A percentile compares a stretch with the other conserved stretches of the same genome.
phyloP scores from a whole-genome alignment of 2,888 invertebrate genomes.

The Tenthredo mesomela region DNA sequence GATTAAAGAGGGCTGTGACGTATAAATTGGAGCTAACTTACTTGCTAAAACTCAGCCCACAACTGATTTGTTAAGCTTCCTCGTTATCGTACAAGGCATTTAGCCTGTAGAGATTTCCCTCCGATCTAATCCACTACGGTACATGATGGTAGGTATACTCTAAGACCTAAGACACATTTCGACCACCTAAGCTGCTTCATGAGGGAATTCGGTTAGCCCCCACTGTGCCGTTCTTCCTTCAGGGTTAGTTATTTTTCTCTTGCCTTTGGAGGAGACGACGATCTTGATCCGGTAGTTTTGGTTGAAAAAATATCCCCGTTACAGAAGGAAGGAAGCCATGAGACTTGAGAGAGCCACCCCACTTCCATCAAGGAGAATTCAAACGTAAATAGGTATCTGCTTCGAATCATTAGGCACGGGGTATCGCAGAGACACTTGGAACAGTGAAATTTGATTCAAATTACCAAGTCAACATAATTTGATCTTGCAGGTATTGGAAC shows the following conservation, averaged over 20 bases:
- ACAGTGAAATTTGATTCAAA: slow-evolving; percentile 5
- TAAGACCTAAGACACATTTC: slow-evolving; percentile 21
- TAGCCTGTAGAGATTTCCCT: slow-evolving; percentile 27
- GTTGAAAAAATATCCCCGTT: background rate
- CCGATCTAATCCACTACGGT: slow-evolving; percentile 34
- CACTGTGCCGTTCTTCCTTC: background rate
- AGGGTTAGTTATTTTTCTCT: slow-evolving; percentile 15
- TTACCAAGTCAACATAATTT: slow-evolving; percentile 11
- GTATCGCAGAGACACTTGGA: background rate
- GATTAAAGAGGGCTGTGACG: slow-evolving; percentile 1
- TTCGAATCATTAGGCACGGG: background rate
- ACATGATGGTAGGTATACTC: background rate
- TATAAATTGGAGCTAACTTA: slow-evolving; percentile 14
- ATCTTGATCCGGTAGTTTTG: slow-evolving; percentile 23
- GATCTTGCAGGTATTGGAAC: background rate
- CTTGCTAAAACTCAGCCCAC: background rate
- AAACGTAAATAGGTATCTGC: slow-evolving; percentile 13
- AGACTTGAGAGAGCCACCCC: background rate
- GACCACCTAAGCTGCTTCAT: slow-evolving; percentile 5
- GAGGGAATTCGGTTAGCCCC: background rate
- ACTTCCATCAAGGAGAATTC: slow-evolving; percentile 27
- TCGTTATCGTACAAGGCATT: background rate
- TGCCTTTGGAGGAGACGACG: background rate
- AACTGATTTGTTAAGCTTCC: background rate
- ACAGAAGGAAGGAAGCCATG: background rate